Evolutionary conservation across 1,140 invertebrate species (phyloP), one percentile per base, ranked within the genome.

Genomic region (Alviniconcha marisindica): DNA sequence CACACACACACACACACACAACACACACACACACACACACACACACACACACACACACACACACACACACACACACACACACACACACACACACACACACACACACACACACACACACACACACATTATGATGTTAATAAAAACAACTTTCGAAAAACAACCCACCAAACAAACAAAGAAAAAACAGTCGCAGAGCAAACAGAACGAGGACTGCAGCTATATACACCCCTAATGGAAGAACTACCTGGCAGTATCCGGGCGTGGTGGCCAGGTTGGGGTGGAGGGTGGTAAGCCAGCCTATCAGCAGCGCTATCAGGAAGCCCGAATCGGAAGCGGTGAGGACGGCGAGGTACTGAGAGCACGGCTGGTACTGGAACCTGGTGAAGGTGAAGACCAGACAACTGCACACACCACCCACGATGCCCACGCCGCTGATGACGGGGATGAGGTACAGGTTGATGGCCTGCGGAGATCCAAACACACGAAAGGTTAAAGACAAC

Each of bases 321-420:
- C 94, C 92, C n/a, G 94, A 94, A 85, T 95, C 95, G 0, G 95
- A 93, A 0, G 91, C 92, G 7, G 94, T 94, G 21, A 95, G 86
- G 0, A 94, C 95, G 0, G 95, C 94, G 40, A 95, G 85, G 81
- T 95, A 95, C 51, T 95, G 95, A 71, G 94, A 94, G 1, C 94
- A 95, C 51, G 95, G 94, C 4, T 95, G 90, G 89, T 94, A 93
- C 73, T 93, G 94, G 7, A 95, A 88, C 81, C 95, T 94, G 0
- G 94, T 95, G 77, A 93, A 94, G 0, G 95, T 86, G 83, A 95
- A 95, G 0, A 95, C 94, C 0, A 94, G 82, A 85, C 94, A 95
- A 0, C 94, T 95, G 2, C 95, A 83, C 0, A 94, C 83, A 78
- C 95, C 95, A 0, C 95, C 95, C 0, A 95, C 84, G 5, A 95